phyloP scores from a whole-genome alignment of 1,140 invertebrate species.

The Arctopsyche grandis region DNA sequence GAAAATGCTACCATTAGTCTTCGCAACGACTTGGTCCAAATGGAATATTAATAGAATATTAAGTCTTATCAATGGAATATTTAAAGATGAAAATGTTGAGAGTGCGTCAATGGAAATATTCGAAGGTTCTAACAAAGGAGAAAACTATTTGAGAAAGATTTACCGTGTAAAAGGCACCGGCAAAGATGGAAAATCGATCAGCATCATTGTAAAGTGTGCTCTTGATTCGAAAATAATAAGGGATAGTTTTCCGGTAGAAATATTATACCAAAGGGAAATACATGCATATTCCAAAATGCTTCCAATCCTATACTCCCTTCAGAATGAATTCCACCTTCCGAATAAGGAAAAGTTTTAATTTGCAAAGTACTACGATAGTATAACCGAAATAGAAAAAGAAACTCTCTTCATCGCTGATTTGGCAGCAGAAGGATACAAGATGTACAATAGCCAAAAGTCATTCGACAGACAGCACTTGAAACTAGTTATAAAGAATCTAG shows the following conservation, averaged over 20 bases:
- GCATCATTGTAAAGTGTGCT: background rate
- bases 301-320: constrained; percentile 4
- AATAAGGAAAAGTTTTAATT: constrained; percentile 34
- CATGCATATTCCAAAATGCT: background rate
- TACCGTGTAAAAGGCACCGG: constrained; percentile 2
- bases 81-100: background rate
- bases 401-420: constrained; percentile 61
- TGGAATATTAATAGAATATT: too few relatives aligned
- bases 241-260: background rate
- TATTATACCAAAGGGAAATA: constrained; percentile 1
- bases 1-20: too few relatives aligned
- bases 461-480: constrained; percentile 58
- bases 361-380: constrained; percentile 54
- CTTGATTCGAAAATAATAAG: background rate
- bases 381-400: constrained; percentile 45
- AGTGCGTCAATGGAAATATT: background rate
- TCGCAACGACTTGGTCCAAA: background rate
- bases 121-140: constrained; percentile 24
- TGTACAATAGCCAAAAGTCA: constrained; percentile 56
- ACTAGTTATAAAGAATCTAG: constrained; percentile 57
- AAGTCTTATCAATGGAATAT: background rate
- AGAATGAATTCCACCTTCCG: background rate
- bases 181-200: background rate
- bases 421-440: constrained; percentile 56
- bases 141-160: constrained; percentile 42